These are phyloP conservation scores for Oreohelix idahoensis DNA, from an alignment of 1,140 invertebrate genomes.

Conservation along the genomic window DNA sequence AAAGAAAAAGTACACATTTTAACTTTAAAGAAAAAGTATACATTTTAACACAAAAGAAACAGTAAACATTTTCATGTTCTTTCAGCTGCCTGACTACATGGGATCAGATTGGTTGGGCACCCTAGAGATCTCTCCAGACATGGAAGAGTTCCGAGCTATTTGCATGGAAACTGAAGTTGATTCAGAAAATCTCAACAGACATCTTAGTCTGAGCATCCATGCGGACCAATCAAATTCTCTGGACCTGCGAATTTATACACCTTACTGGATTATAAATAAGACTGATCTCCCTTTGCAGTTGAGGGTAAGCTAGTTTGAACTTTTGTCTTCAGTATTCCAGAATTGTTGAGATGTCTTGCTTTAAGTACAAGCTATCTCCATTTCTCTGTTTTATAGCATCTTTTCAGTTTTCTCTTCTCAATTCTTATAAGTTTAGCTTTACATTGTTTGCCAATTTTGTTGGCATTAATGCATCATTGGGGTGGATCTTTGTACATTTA, in stretches of 20 bases:
- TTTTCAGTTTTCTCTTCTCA: no score
- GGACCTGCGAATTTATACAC: slow-evolving; percentile 76
- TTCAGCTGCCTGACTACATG: slow-evolving; percentile 79
- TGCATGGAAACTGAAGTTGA: slow-evolving; percentile 79
- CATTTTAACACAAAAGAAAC: no score
- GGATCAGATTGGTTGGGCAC: slow-evolving; percentile 81
- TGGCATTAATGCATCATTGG: no score
- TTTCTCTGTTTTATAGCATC: no score
- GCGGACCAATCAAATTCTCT: slow-evolving; percentile 67
- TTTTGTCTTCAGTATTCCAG: no score
- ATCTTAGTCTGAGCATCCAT: slow-evolving; percentile 80
- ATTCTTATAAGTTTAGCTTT: no score
- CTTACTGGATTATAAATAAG: slow-evolving; percentile 72
- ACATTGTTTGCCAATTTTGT: no score
- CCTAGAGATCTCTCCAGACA: slow-evolving; percentile 80
- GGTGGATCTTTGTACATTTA: no score
- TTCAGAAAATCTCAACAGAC: slow-evolving; percentile 78
- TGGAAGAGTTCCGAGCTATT: slow-evolving; percentile 78
- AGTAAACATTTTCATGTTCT: slow-evolving; percentile 1
- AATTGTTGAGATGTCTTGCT: no score
- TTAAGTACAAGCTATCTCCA: no score
- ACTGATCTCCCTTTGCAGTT: slow-evolving; percentile 76
- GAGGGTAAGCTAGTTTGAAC: slow-evolving; percentile 76
- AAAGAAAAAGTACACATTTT: no score
- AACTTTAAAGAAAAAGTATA: no score